These are phyloP conservation scores for Hylaeus volcanicus DNA, from an alignment of 1,140 invertebrate genomes.

Conservation along the genomic window DNA sequence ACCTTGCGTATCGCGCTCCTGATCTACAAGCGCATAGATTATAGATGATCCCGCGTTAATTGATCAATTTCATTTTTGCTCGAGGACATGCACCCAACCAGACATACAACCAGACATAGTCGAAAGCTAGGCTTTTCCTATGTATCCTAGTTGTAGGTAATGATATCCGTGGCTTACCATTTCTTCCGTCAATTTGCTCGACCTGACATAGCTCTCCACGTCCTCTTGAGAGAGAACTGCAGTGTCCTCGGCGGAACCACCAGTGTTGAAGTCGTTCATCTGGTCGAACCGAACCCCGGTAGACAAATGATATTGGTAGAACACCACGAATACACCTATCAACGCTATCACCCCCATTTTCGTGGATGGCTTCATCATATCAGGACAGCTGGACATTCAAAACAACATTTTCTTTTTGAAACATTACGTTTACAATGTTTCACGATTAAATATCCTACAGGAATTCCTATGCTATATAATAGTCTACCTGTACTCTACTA, in stretches of 20 bases:
- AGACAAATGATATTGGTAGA: conserved; percentile 77
- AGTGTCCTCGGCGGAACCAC: conserved; percentile 63
- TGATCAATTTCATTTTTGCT: no score
- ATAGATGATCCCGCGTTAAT: no score
- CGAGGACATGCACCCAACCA: no score
- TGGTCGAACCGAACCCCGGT: conserved; percentile 74
- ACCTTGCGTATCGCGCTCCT: conserved; percentile 68
- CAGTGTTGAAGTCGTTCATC: conserved; percentile 67
- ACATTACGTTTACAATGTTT: no score
- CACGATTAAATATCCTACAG: no score
- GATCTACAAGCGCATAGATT: conserved; percentile 60
- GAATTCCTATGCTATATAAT: no score
- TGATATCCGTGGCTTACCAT: conserved; percentile 52
- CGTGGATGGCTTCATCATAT: conserved; percentile 74
- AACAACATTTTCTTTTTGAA: background rate
- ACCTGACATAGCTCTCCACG: conserved; percentile 61
- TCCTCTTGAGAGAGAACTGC: conserved; percentile 67
- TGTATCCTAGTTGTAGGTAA: no score
- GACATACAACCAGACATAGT: no score
- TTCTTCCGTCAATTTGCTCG: conserved; percentile 70
- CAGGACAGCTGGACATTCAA: conserved; percentile 38
- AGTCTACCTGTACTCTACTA: no score
- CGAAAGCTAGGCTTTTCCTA: no score
- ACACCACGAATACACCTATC: conserved; percentile 74
- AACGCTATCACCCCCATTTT: conserved; percentile 77